These are phyloP conservation scores for Odontamblyopus rebecca DNA, from an alignment of 2,797 vertebrate species.

Conservation along the genomic window DNA sequence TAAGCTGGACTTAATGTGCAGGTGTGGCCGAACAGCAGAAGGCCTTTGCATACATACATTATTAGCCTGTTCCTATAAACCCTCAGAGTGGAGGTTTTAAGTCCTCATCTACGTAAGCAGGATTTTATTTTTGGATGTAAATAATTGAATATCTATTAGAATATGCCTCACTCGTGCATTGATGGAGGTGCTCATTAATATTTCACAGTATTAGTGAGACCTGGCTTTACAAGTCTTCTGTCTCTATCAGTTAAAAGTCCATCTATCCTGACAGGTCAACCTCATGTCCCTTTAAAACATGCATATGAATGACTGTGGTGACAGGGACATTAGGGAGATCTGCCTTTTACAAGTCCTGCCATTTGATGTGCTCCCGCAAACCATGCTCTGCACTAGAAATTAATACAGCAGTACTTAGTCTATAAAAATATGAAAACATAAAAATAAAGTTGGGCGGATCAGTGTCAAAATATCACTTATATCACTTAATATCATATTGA, in stretches of 20 bases:
- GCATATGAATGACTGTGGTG: conserved; percentile 63
- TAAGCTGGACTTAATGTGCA: conserved; percentile 46
- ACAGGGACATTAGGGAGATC: conserved; percentile 58
- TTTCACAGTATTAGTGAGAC: conserved; percentile 79
- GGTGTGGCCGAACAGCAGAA: conserved; percentile 45
- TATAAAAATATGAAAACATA: neutral
- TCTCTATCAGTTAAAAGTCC: conserved; percentile 75
- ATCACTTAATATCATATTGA: neutral
- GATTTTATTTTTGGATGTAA: conserved; percentile 80
- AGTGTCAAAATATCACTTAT: too few species aligned
- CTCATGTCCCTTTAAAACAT: conserved; percentile 66
- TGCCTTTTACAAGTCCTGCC: conserved; percentile 51
- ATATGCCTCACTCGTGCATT: conserved; percentile 72
- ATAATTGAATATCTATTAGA: conserved; percentile 82
- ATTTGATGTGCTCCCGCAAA: conserved; percentile 24
- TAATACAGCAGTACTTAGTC: neutral
- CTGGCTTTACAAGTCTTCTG: conserved; percentile 76
- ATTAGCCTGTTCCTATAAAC: conserved; percentile 53
- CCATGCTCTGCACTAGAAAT: neutral
- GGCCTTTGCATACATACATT: conserved; percentile 66
- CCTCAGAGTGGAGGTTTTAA: conserved; percentile 55
- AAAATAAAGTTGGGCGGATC: too few species aligned
- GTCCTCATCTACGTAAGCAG: conserved; percentile 74
- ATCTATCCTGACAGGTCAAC: conserved; percentile 72
- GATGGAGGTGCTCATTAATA: conserved; percentile 81